These are phyloP conservation scores for Melanotaenia pygmaea DNA, from an alignment of 2,797 vertebrate species.

Conservation along the genomic window DNA sequence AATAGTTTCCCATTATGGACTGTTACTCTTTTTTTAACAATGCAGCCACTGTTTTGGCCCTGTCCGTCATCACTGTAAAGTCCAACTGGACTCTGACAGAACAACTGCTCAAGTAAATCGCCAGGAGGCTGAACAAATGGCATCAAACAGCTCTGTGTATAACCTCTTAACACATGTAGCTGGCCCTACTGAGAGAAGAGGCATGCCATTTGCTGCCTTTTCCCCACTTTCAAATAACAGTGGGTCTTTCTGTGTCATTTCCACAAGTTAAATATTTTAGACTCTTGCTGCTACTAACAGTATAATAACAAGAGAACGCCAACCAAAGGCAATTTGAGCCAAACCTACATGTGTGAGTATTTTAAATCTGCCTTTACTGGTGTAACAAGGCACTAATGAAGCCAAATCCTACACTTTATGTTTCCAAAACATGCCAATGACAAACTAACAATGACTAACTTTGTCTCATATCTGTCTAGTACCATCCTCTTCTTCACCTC, in stretches of 20 bases:
- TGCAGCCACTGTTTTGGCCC: slow-evolving; percentile 18
- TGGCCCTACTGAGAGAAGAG: slow-evolving; percentile 35
- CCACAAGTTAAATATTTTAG: background rate
- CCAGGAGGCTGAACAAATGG: slow-evolving; percentile 50
- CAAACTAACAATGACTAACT: background rate
- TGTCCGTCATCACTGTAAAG: slow-evolving; percentile 32
- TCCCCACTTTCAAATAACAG: too few relatives aligned
- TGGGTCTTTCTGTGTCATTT: too few relatives aligned
- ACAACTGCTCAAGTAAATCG: slow-evolving; percentile 54
- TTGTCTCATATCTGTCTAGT: background rate
- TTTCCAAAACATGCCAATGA: background rate
- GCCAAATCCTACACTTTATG: background rate
- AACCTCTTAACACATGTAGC: slow-evolving; percentile 43
- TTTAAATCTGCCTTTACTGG: background rate
- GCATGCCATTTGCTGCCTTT: slow-evolving; percentile 14
- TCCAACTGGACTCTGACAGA: slow-evolving; percentile 39
- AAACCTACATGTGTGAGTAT: too few relatives aligned
- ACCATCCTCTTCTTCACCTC: background rate
- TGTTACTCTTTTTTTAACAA: slow-evolving; percentile 33
- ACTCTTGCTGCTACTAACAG: background rate
- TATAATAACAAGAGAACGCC: background rate
- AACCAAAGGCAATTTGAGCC: too few relatives aligned
- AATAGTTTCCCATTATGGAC: slow-evolving; percentile 2
- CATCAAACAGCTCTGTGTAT: slow-evolving; percentile 28
- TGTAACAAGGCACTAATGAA: background rate